A percentile compares a stretch with the other conserved stretches of the same genome.
Conservation (phyloP, 1,140 invertebrate species). For the Mycetomoellerius zeteki region DNA sequence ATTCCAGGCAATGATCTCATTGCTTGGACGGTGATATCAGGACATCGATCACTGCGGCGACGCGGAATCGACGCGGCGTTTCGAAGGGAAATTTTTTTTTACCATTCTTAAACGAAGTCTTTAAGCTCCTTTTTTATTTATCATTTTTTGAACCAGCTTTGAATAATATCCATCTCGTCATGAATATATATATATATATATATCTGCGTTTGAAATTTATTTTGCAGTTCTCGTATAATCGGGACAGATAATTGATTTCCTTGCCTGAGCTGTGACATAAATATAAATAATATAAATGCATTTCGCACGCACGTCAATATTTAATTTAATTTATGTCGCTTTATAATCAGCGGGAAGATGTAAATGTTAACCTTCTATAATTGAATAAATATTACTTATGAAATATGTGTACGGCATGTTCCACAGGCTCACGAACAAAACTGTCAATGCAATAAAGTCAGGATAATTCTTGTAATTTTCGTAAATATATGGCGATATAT, state of each 20-base stretch:
- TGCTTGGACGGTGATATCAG: conserved; percentile 74
- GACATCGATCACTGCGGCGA: conserved; percentile 64
- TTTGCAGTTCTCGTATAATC: neutral
- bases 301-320: neutral
- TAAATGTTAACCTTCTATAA: conserved; percentile 29
- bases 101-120: neutral
- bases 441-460: conserved; percentile 12
- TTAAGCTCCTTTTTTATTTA: neutral
- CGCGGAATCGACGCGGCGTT: conserved; percentile 47
- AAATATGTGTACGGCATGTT: neutral
- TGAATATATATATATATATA: too few species aligned
- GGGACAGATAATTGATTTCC: conserved; percentile 43
- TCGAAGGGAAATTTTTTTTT: conserved; percentile 29
- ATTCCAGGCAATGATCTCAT: conserved; percentile 86
- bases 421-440: neutral
- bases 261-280: conserved; percentile 19
- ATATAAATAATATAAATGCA: conserved; percentile 44
- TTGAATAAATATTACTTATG: conserved; percentile 27
- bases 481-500: neutral
- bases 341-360: conserved; percentile 15
- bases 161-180: neutral
- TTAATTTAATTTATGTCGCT: conserved; percentile 39
- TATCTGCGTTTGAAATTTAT: neutral
- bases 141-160: neutral
- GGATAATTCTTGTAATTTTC: conserved; percentile 33